Percentiles rank a stretch among this genome's conserved stretches.
phyloP scores from a whole-genome alignment of 2,888 invertebrate species.

The Cepaea hortensis region DNA sequence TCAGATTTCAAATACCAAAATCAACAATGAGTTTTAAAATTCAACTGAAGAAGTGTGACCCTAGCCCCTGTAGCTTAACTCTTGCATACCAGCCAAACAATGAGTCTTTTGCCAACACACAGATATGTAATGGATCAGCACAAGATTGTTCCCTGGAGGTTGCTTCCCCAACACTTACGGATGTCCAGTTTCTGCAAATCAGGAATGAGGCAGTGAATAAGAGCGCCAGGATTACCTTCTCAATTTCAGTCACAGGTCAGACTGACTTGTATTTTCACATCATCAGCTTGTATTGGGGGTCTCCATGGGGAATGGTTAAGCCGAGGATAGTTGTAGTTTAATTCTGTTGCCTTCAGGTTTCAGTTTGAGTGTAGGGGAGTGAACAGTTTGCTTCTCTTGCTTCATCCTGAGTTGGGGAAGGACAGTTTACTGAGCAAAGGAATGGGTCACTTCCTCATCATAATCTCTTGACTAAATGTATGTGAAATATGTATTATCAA shows the following conservation, averaged over 20 bases:
- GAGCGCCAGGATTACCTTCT: constrained; percentile 12
- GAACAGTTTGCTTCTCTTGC: no score
- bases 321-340: not conserved
- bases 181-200: constrained; percentile 27
- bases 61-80: constrained; percentile 35
- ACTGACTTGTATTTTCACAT: not conserved
- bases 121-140: constrained; percentile 18
- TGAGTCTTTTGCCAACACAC: not conserved
- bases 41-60: constrained; percentile 31
- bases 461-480: no score
- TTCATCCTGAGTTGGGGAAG: no score
- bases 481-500: no score
- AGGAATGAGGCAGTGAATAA: not conserved
- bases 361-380: not conserved
- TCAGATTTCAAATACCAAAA: constrained; percentile 42
- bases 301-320: no score
- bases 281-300: no score
- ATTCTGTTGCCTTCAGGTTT: not conserved
- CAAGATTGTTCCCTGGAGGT: constrained; percentile 33
- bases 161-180: constrained; percentile 23
- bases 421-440: no score
- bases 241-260: constrained; percentile 27
- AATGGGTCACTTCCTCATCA: no score
- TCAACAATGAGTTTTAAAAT: constrained; percentile 29
- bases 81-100: constrained; percentile 6